Evolutionary conservation across 2,113 vertebrate genomes (phyloP).

Genomic region (Pteruthius melanotis): DNA sequence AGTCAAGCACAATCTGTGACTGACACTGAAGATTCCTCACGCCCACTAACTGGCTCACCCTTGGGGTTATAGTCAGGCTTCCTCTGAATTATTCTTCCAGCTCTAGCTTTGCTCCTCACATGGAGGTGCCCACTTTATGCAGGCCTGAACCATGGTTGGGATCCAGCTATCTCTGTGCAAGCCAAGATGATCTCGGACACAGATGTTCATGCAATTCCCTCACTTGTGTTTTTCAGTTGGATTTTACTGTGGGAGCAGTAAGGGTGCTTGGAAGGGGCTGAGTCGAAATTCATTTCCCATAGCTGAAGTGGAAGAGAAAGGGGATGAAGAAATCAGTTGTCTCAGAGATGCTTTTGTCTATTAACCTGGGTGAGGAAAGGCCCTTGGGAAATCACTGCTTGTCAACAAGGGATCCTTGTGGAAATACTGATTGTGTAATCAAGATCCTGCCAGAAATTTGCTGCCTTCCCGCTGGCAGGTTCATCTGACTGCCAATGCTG

Average conservation of each 20-base stretch:
- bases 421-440: neutral
- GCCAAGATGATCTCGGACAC: neutral
- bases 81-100: neutral
- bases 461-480: neutral
- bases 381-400: neutral
- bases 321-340: neutral
- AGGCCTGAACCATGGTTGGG: neutral
- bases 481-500: neutral
- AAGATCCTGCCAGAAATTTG: neutral
- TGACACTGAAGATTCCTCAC: neutral
- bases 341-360: neutral
- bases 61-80: neutral
- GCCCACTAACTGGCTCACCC: neutral
- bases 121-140: neutral
- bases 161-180: neutral
- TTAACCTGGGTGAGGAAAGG: neutral
- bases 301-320: neutral
- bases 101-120: neutral
- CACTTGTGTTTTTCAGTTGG: neutral
- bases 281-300: neutral
- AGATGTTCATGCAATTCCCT: neutral
- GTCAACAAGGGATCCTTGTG: neutral
- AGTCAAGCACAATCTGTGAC: neutral
- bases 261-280: neutral
- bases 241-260: neutral